Conservation (phyloP, 2,113 vertebrate genomes). For the Ivindomyrus marchei region DNA sequence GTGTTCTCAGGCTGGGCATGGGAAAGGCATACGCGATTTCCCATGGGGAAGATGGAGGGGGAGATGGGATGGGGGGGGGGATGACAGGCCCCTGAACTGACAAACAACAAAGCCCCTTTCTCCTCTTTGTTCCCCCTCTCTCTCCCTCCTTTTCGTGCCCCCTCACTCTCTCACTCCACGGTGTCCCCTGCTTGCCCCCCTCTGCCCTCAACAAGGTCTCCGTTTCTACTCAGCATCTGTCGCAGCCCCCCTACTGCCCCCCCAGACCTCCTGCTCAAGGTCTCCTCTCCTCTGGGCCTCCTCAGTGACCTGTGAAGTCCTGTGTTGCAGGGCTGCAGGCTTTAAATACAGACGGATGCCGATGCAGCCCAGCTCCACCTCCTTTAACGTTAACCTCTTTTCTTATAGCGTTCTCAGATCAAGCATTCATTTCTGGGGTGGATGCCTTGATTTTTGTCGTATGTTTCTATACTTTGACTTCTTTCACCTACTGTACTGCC, state of each 20-base stretch:
- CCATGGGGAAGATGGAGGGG: slow-evolving; percentile 41
- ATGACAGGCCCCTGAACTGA: slow-evolving; percentile 47
- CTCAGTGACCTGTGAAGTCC: not conserved
- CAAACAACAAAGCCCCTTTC: slow-evolving; percentile 56
- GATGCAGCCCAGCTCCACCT: not conserved
- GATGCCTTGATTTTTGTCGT: not conserved
- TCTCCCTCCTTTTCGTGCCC: slow-evolving; percentile 38
- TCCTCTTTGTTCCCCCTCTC: slow-evolving; percentile 32
- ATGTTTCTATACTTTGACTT: not conserved
- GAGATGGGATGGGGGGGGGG: slow-evolving; percentile 44
- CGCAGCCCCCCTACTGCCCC: slow-evolving; percentile 9
- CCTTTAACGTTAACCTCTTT: slow-evolving; percentile 19
- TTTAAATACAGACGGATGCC: not conserved
- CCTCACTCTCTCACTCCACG: slow-evolving; percentile 43
- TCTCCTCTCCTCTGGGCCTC: not conserved
- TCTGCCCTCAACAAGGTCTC: not conserved
- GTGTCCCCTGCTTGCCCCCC: slow-evolving; percentile 48
- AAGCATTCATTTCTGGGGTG: not conserved
- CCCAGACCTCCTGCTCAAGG: not conserved
- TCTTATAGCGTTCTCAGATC: not conserved
- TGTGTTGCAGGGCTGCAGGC: not conserved
- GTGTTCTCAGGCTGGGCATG: not conserved
- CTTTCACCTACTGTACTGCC: not conserved
- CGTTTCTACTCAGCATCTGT: not conserved
- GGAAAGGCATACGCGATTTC: not conserved